phyloP scores from a whole-genome alignment of 2,113 vertebrate genomes.

The Gymnogyps californianus region DNA sequence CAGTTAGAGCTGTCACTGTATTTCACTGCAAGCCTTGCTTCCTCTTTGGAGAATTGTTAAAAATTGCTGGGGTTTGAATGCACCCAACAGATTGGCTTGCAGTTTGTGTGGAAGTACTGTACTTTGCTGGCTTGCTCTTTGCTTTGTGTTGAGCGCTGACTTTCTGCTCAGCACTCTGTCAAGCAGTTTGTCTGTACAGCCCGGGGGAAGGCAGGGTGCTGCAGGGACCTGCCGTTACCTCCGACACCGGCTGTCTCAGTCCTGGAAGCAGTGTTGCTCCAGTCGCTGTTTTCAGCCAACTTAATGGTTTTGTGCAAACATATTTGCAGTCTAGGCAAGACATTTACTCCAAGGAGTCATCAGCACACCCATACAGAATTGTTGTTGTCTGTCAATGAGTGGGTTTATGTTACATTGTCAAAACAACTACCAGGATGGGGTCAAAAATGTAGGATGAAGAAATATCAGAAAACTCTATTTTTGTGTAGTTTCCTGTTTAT shows the following conservation, averaged over 20 bases:
- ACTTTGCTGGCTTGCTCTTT: neutral
- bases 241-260: neutral
- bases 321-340: neutral
- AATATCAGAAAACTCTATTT: conserved; percentile 1
- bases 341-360: conserved; percentile 1
- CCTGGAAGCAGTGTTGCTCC: neutral
- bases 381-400: neutral
- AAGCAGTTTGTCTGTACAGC: neutral
- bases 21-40: neutral
- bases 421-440: neutral
- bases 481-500: conserved; percentile 10
- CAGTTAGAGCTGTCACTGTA: conserved; percentile 19
- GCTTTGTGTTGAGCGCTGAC: neutral
- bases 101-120: neutral
- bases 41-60: neutral
- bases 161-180: neutral
- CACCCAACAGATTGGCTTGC: neutral
- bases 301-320: neutral
- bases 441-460: conserved; percentile 4
- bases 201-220: neutral
- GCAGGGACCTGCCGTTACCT: neutral
- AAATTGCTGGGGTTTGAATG: neutral
- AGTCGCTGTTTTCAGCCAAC: neutral
- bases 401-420: conserved; percentile 2
- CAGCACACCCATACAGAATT: neutral